These are phyloP conservation scores for Tetranychus urticae DNA, from an alignment of 1,140 invertebrate species.

Conservation along the genomic window DNA sequence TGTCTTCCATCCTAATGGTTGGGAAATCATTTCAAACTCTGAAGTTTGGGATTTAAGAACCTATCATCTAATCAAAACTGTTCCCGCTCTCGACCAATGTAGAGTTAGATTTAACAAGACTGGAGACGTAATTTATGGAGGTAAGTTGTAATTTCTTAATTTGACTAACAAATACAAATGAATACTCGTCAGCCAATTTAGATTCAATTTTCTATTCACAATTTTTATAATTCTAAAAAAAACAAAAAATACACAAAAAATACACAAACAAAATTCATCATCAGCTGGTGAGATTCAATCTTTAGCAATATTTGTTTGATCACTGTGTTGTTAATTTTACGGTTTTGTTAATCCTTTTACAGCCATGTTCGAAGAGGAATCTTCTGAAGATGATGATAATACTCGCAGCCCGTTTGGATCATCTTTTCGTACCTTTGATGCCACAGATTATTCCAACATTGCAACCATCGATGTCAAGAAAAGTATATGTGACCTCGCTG, in stretches of 20 bases:
- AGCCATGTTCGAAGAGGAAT: conserved; percentile 13
- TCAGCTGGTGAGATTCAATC: background rate
- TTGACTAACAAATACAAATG: no score
- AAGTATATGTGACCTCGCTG: conserved; percentile 24
- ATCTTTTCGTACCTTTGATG: conserved; percentile 80
- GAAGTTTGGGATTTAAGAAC: conserved; percentile 81
- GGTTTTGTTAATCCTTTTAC: background rate
- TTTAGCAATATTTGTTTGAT: background rate
- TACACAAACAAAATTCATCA: no score
- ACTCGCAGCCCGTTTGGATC: conserved; percentile 39
- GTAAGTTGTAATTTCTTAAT: conserved; percentile 14
- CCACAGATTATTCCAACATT: conserved; percentile 75
- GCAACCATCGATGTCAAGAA: conserved; percentile 67
- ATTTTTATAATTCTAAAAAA: background rate
- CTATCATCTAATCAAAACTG: conserved; percentile 75
- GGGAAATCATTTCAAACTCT: conserved; percentile 48
- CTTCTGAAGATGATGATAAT: conserved; percentile 26
- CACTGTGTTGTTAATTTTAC: background rate
- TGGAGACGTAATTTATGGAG: conserved; percentile 30
- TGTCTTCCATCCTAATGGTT: conserved; percentile 86
- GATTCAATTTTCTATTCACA: no score
- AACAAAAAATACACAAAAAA: no score
- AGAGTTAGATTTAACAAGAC: conserved; percentile 28
- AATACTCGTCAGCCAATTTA: no score
- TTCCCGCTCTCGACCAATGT: conserved; percentile 71